These are phyloP conservation scores for Zapus hudsonius DNA, from an alignment of 2,113 vertebrate species.

Conservation along the genomic window DNA sequence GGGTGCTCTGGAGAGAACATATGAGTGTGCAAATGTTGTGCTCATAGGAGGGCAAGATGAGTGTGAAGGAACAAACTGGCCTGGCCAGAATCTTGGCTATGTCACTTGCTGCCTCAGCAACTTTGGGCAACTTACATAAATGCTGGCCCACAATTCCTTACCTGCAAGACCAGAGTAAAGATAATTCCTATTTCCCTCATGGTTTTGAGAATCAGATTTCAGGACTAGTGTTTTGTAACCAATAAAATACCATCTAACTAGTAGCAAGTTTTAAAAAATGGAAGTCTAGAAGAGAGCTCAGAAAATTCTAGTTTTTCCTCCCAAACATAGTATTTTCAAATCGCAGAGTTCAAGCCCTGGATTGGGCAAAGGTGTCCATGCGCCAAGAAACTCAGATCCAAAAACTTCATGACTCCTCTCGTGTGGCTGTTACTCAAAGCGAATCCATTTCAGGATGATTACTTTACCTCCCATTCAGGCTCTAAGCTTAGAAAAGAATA, in stretches of 20 bases:
- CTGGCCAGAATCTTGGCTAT: background rate
- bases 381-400: constrained; percentile 13
- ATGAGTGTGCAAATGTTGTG: background rate
- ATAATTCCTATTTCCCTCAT: background rate
- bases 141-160: background rate
- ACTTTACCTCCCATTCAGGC: constrained; percentile 40
- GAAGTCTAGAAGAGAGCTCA: background rate
- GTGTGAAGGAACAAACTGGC: background rate
- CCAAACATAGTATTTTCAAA: background rate
- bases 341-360: background rate
- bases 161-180: background rate
- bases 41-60: background rate
- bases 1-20: background rate
- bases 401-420: background rate
- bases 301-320: constrained; percentile 39
- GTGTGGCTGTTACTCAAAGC: background rate
- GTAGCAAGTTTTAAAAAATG: background rate
- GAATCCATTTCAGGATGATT: constrained; percentile 53
- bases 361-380: background rate
- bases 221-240: background rate
- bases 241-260: background rate
- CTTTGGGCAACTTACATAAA: background rate
- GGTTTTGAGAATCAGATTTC: constrained; percentile 1
- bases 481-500: constrained; percentile 45
- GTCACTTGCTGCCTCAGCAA: background rate